Conservation (phyloP, 92 coral and sea anemone genomes). For the Epizoanthus illoricatus region DNA sequence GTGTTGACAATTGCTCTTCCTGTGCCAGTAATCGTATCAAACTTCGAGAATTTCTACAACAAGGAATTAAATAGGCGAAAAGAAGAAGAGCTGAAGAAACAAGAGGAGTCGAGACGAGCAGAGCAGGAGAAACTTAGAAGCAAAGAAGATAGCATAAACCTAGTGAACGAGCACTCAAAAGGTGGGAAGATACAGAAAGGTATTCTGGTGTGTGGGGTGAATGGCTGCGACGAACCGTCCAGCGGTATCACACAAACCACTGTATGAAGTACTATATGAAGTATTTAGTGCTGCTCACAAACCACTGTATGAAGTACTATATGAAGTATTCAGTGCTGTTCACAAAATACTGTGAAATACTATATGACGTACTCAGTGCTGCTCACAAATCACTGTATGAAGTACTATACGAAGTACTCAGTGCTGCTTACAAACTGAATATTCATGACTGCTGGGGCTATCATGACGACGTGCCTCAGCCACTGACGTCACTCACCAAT, state of each 20-base stretch:
- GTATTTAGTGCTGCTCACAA: constrained; percentile 34
- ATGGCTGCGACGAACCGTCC: constrained; percentile 70
- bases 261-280: constrained; percentile 43
- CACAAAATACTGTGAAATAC: too few relatives aligned
- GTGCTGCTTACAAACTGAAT: too few relatives aligned
- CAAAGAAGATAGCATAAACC: constrained; percentile 43
- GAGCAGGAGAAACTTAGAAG: constrained; percentile 30
- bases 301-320: constrained; percentile 58
- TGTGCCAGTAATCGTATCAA: constrained; percentile 97
- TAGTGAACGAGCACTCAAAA: constrained; percentile 43
- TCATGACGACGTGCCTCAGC: too few relatives aligned
- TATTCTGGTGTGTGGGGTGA: constrained; percentile 71
- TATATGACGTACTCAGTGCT: too few relatives aligned
- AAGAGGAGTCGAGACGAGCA: constrained; percentile 69
- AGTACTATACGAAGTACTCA: too few relatives aligned
- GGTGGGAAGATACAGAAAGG: constrained; percentile 55
- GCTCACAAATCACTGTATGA: too few relatives aligned
- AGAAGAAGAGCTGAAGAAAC: constrained; percentile 77
- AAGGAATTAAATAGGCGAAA: constrained; percentile 93
- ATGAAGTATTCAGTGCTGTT: too few relatives aligned
- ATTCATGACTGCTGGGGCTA: too few relatives aligned
- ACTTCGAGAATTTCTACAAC: constrained; percentile 99
- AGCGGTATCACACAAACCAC: constrained; percentile 64
- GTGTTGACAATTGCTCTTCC: constrained; percentile 96
- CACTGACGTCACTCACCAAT: too few relatives aligned